These are phyloP conservation scores for Uria aalge DNA, from an alignment of 2,113 vertebrate genomes.

Conservation along the genomic window DNA sequence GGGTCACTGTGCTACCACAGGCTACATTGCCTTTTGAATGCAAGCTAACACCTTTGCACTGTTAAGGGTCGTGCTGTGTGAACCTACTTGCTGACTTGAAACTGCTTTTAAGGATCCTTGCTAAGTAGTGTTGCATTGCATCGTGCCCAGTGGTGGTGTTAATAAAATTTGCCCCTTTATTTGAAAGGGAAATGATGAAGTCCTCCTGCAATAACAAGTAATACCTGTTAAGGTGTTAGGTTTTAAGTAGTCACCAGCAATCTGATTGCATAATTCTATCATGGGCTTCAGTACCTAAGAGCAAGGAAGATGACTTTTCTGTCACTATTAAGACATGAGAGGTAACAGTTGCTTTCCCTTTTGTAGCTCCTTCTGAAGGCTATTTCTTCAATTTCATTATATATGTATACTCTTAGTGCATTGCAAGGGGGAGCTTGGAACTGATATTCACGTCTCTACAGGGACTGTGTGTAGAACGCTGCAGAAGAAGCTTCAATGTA, in stretches of 20 bases:
- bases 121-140: background rate
- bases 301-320: background rate
- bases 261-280: background rate
- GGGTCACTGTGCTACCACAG: background rate
- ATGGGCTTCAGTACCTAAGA: background rate
- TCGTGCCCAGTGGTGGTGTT: background rate
- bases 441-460: background rate
- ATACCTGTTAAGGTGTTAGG: background rate
- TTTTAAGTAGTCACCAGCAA: background rate
- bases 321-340: background rate
- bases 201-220: background rate
- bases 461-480: background rate
- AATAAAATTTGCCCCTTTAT: background rate
- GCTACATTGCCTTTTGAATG: background rate
- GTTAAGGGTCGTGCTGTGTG: background rate
- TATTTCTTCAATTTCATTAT: background rate
- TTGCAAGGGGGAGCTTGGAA: background rate
- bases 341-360: background rate
- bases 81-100: background rate
- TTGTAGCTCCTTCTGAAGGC: background rate
- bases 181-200: background rate
- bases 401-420: background rate
- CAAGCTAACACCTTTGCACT: background rate
- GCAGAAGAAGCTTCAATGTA: background rate
- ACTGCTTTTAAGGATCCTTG: background rate